Percentiles rank a stretch among this genome's conserved stretches.
These are phyloP conservation scores for Girardinus metallicus DNA, from an alignment of 2,797 vertebrate genomes.

Conservation along the genomic window DNA sequence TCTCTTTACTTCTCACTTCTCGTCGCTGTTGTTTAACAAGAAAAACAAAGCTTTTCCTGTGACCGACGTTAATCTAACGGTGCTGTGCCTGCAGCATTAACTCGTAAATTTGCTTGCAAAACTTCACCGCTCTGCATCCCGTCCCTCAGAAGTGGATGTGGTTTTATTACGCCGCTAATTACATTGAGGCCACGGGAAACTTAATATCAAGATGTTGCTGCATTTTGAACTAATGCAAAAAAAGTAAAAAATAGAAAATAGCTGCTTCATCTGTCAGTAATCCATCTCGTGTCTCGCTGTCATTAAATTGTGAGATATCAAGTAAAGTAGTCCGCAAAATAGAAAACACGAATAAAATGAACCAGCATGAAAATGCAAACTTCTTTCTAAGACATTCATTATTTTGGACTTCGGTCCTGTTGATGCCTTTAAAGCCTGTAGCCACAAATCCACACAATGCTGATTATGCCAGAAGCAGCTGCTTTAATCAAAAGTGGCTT, in stretches of 20 bases:
- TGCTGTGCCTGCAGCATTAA: slow-evolving; percentile 2
- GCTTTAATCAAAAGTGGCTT: slow-evolving; percentile 2
- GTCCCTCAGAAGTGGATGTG: not conserved
- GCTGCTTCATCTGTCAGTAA: not conserved
- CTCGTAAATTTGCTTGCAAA: not conserved
- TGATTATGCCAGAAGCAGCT: not conserved
- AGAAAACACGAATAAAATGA: not conserved
- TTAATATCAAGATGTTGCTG: not conserved
- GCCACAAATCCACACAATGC: not conserved
- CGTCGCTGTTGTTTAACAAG: not conserved
- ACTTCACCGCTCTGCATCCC: not conserved
- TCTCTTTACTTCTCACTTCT: slow-evolving; percentile 6
- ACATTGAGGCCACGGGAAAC: not conserved
- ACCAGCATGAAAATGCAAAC: not conserved
- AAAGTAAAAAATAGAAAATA: too few relatives aligned
- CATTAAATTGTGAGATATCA: not conserved
- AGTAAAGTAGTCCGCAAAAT: not conserved
- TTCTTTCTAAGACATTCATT: not conserved
- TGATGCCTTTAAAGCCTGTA: not conserved
- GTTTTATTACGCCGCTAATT: not conserved
- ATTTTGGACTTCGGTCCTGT: not conserved
- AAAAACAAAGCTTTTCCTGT: slow-evolving; percentile 9
- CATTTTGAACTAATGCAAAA: not conserved
- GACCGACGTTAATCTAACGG: slow-evolving; percentile 16
- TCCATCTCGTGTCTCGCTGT: not conserved